A percentile compares a stretch with the other conserved stretches of the same genome.
These are phyloP conservation scores for Corythoichthys intestinalis DNA, from an alignment of 2,113 vertebrate genomes.

Conservation along the genomic window DNA sequence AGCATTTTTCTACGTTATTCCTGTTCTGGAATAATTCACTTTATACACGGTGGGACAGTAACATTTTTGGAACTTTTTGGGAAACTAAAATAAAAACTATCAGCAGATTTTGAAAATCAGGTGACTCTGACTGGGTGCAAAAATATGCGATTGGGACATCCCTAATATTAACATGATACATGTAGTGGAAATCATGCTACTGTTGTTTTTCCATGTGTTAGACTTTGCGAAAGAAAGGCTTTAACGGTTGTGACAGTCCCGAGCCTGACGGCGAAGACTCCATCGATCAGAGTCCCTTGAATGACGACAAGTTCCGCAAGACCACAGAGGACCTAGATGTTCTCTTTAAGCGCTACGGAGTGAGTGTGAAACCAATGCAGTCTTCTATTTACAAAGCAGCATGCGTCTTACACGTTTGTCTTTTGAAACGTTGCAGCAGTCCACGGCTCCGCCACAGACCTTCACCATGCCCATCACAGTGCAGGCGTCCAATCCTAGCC, in stretches of 20 bases:
- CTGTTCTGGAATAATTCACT: too few species aligned
- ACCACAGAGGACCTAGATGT: slow-evolving; percentile 92
- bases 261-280: slow-evolving; percentile 97
- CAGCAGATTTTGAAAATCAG: too few species aligned
- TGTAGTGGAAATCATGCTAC: not conserved
- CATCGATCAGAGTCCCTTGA: slow-evolving; percentile 93
- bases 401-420: not conserved
- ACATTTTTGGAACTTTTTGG: too few species aligned
- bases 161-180: too few species aligned
- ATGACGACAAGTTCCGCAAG: slow-evolving; percentile 96
- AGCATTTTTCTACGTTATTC: too few species aligned
- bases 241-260: slow-evolving; percentile 98
- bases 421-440: slow-evolving; percentile 69
- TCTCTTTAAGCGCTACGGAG: slow-evolving; percentile 95
- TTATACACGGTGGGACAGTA: too few species aligned
- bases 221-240: slow-evolving; percentile 99
- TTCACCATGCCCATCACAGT: slow-evolving; percentile 97
- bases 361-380: slow-evolving; percentile 70
- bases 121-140: too few species aligned
- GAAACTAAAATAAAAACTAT: too few species aligned
- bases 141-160: too few species aligned
- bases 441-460: slow-evolving; percentile 86
- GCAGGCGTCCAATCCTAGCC: slow-evolving; percentile 87
- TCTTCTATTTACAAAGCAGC: not conserved
- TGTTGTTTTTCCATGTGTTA: slow-evolving; percentile 41